Evolutionary conservation across 2,113 vertebrate genomes (phyloP).

Genomic region (Podiceps cristatus): DNA sequence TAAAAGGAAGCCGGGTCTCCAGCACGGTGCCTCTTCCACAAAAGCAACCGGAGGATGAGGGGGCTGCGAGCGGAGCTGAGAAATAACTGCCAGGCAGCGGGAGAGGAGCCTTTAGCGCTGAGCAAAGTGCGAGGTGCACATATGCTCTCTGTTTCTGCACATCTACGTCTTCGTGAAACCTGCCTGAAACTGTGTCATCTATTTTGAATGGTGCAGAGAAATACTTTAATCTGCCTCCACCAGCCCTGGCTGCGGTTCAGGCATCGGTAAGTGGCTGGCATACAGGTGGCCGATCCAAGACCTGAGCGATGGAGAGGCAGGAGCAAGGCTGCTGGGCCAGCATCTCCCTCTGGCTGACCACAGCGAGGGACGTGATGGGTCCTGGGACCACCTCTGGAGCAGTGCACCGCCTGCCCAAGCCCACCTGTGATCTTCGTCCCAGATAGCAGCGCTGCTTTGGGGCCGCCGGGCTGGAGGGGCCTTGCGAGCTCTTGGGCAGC

Average conservation of each 20-base stretch:
- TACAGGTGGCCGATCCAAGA: background rate
- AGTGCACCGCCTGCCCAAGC: background rate
- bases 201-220: slow-evolving; percentile 4
- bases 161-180: background rate
- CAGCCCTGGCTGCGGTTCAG: background rate
- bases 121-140: slow-evolving; percentile 45
- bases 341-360: background rate
- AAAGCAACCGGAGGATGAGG: slow-evolving; percentile 66
- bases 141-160: slow-evolving; percentile 63
- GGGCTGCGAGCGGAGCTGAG: slow-evolving; percentile 50
- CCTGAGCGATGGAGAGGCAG: background rate
- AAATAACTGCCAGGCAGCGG: slow-evolving; percentile 61
- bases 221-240: slow-evolving; percentile 30
- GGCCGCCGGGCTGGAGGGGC: background rate
- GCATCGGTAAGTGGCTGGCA: background rate
- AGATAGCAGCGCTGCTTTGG: fast-evolving
- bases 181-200: slow-evolving; percentile 56
- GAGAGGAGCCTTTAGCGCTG: slow-evolving; percentile 54
- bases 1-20: slow-evolving; percentile 66
- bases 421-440: background rate
- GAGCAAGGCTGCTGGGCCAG: background rate
- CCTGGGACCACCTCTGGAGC: background rate
- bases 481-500: background rate
- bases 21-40: slow-evolving; percentile 57
- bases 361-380: fast-evolving